These are phyloP conservation scores for Stenopsyche tienmushanensis DNA, from an alignment of 1,140 invertebrate genomes.

Conservation along the genomic window DNA sequence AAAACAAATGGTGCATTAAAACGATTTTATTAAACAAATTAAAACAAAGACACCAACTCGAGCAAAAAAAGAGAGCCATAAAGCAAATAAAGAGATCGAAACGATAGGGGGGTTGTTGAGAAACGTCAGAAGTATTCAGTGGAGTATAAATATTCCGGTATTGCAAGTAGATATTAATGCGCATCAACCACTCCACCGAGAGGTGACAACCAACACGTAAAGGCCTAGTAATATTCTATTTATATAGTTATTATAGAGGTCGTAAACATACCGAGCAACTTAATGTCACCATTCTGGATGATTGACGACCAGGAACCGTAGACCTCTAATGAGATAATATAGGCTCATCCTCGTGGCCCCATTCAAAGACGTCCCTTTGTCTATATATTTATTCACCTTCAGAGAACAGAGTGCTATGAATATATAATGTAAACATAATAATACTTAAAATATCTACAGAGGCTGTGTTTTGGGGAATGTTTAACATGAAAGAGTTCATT, in stretches of 20 bases:
- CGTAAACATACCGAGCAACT: conserved; percentile 20
- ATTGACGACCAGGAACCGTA: conserved; percentile 19
- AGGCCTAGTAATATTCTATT: conserved; percentile 10
- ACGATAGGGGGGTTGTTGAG: neutral
- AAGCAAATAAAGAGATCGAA: neutral
- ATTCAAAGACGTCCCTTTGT: conserved; percentile 6
- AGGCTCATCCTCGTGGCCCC: neutral
- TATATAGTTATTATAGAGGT: conserved; percentile 18
- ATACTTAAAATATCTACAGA: no score
- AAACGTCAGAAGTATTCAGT: neutral
- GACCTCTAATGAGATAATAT: conserved; percentile 22
- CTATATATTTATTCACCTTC: neutral
- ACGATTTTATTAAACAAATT: neutral
- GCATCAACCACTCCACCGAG: neutral
- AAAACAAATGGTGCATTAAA: neutral
- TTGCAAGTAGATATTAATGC: neutral
- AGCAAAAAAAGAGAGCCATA: neutral
- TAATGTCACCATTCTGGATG: conserved; percentile 23
- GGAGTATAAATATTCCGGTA: neutral
- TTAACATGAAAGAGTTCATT: no score
- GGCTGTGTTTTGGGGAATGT: no score
- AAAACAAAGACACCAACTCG: neutral
- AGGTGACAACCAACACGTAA: neutral
- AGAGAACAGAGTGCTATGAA: no score
- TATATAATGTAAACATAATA: no score